Evolutionary conservation across 2,797 vertebrate genomes (phyloP).

Genomic region (Lacerta viridis): DNA sequence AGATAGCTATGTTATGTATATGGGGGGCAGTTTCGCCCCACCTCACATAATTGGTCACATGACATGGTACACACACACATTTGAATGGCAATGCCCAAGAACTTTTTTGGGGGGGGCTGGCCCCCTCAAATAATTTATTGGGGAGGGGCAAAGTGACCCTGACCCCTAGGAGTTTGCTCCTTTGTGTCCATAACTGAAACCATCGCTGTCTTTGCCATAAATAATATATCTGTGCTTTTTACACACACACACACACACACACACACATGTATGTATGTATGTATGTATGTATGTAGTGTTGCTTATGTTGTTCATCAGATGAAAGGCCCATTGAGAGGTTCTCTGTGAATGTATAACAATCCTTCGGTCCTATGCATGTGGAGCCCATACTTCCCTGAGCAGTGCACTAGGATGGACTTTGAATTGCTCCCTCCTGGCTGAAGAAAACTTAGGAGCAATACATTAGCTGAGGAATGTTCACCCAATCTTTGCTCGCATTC

Average conservation of each 20-base stretch:
- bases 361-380: slow-evolving; percentile 17
- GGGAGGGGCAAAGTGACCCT: too few relatives aligned
- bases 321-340: slow-evolving; percentile 70
- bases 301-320: slow-evolving; percentile 69
- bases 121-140: too few relatives aligned
- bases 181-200: not conserved
- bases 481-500: not conserved
- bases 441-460: not conserved
- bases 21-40: too few relatives aligned
- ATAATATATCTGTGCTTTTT: slow-evolving; percentile 46
- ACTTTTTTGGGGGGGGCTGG: too few relatives aligned
- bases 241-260: too few relatives aligned
- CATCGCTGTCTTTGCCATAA: not conserved
- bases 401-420: slow-evolving; percentile 39
- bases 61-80: too few relatives aligned
- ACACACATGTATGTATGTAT: too few relatives aligned
- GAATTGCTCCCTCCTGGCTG: slow-evolving; percentile 24
- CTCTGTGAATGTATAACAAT: slow-evolving; percentile 64
- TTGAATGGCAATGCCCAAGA: too few relatives aligned
- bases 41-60: too few relatives aligned
- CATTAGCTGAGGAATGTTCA: not conserved
- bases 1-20: too few relatives aligned
- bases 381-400: slow-evolving; percentile 52
- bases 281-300: slow-evolving; percentile 48
- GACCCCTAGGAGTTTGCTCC: too few relatives aligned